These are phyloP conservation scores for Alentia gelatinosa DNA, from an alignment of 2,888 invertebrate species.

Conservation along the genomic window DNA sequence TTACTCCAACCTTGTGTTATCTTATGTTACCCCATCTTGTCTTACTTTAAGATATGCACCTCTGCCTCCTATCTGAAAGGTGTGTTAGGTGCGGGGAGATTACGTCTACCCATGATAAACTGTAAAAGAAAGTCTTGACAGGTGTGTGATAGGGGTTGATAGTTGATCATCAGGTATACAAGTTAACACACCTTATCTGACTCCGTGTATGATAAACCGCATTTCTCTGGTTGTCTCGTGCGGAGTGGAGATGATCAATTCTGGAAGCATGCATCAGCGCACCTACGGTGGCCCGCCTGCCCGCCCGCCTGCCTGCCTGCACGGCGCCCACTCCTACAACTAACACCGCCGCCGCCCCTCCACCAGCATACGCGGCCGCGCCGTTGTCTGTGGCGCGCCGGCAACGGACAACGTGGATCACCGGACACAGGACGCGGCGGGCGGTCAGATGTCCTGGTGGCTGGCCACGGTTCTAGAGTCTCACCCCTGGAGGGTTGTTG, in stretches of 20 bases:
- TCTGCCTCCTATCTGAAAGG: no score
- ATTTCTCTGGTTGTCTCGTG: background rate
- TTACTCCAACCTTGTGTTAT: no score
- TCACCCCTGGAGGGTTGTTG: no score
- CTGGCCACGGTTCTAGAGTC: background rate
- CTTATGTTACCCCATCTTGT: no score
- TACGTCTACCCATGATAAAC: no score
- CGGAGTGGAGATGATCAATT: background rate
- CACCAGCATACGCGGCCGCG: background rate
- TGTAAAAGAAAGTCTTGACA: no score
- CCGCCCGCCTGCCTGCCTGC: background rate
- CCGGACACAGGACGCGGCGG: background rate
- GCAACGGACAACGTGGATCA: background rate
- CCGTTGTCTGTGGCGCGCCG: background rate
- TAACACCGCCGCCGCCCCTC: background rate
- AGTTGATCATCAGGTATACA: no score
- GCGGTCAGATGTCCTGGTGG: background rate
- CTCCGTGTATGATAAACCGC: background rate
- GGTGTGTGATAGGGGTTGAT: no score
- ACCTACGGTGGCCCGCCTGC: background rate
- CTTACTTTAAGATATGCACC: no score
- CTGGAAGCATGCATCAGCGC: constrained; percentile 3
- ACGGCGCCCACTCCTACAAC: background rate
- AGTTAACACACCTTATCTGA: no score
- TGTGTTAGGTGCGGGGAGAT: no score